Evolutionary conservation across 2,797 vertebrate species (phyloP).

Genomic region (Cottoperca gobio): DNA sequence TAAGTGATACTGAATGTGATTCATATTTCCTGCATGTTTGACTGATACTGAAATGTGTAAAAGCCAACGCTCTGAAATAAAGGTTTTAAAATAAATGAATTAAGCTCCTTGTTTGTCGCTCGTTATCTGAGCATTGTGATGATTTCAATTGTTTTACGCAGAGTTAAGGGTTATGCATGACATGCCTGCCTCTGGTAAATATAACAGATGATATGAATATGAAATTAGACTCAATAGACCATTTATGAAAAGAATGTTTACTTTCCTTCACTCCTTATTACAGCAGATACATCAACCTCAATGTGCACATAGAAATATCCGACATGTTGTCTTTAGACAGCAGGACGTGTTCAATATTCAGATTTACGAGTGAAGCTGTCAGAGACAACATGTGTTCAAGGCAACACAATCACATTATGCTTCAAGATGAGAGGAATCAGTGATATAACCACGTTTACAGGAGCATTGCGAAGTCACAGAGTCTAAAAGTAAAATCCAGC

Average conservation of each 20-base stretch:
- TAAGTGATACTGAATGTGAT: neutral
- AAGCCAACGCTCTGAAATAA: neutral
- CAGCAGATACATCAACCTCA: constrained; percentile 69
- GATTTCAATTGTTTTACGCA: no score
- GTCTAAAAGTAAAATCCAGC: no score
- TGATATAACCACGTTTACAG: constrained; percentile 51
- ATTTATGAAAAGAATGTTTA: constrained; percentile 61
- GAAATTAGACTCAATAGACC: neutral
- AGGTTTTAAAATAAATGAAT: neutral
- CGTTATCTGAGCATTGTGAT: neutral
- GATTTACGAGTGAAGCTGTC: constrained; percentile 39
- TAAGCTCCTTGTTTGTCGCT: neutral
- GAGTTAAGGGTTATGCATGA: neutral
- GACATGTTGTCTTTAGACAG: constrained; percentile 30
- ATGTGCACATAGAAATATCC: constrained; percentile 51
- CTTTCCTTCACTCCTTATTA: constrained; percentile 52
- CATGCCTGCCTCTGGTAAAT: neutral
- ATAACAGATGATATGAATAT: neutral
- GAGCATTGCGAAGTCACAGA: constrained; percentile 29
- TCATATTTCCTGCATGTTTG: neutral
- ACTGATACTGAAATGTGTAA: neutral
- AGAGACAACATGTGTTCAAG: constrained; percentile 50
- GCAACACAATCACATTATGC: constrained; percentile 61
- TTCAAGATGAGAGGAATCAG: constrained; percentile 66
- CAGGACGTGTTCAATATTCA: constrained; percentile 27